Conservation (phyloP, 2,113 vertebrate genomes). For the Cavia porcellus region DNA sequence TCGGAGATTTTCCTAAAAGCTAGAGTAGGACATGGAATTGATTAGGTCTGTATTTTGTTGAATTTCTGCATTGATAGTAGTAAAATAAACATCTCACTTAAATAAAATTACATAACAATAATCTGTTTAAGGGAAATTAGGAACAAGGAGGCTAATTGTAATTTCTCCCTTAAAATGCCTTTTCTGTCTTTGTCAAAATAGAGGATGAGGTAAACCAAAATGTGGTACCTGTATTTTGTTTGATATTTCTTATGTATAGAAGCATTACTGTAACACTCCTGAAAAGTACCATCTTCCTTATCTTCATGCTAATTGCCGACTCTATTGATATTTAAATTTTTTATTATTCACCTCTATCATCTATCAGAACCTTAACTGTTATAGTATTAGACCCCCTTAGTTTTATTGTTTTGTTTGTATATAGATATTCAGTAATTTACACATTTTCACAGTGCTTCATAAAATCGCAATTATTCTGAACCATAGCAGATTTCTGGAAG, state of each 20-base stretch:
- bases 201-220: conserved; percentile 8
- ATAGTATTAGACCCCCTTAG: not conserved
- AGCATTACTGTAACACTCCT: not conserved
- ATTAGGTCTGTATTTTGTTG: conserved; percentile 18
- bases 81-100: conserved; percentile 23
- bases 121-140: not conserved
- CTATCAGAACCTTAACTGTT: not conserved
- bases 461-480: not conserved
- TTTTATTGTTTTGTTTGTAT: not conserved
- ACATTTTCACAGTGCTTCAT: not conserved
- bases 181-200: conserved; percentile 10
- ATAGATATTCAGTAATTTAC: not conserved
- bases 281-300: not conserved
- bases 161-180: not conserved
- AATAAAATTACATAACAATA: not conserved
- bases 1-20: not conserved
- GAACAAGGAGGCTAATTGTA: not conserved
- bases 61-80: not conserved
- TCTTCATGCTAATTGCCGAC: not conserved
- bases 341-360: not conserved
- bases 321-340: not conserved
- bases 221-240: not conserved
- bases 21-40: not conserved
- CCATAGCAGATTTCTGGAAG: not conserved
- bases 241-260: conserved; percentile 17